phyloP scores from a whole-genome alignment of 2,888 invertebrate species.

The Lamproptera curius region DNA sequence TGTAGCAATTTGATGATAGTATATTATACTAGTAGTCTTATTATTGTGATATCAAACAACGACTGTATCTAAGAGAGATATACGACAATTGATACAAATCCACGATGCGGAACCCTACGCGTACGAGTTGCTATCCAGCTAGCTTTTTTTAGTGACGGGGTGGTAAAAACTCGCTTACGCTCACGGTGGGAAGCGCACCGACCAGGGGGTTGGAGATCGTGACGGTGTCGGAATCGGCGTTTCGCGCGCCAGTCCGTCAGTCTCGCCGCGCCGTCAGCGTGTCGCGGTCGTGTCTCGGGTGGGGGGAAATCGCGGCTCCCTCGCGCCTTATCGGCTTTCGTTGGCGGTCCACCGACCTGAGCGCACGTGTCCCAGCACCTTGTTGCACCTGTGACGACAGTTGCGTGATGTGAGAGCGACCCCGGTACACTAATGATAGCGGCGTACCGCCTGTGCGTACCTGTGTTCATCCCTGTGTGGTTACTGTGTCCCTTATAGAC shows the following conservation, averaged over 20 bases:
- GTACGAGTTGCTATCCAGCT: background rate
- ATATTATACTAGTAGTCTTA: too few species aligned
- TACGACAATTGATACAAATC: too few species aligned
- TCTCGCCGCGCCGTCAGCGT: conserved; percentile 64
- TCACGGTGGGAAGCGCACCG: background rate
- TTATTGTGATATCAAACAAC: too few species aligned
- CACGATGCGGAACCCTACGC: background rate
- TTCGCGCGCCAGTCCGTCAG: conserved; percentile 47
- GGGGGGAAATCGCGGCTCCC: conserved; percentile 37
- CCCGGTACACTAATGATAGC: conserved; percentile 43
- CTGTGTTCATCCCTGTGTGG: conserved; percentile 41
- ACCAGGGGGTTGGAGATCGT: conserved; percentile 38
- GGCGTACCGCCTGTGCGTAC: conserved; percentile 34
- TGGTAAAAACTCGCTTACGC: background rate
- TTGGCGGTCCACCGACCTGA: conserved; percentile 64
- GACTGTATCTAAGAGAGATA: too few species aligned
- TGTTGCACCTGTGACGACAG: conserved; percentile 60
- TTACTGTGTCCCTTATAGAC: too few species aligned
- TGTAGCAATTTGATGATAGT: too few species aligned
- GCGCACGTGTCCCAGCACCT: conserved; percentile 66
- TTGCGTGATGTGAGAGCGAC: conserved; percentile 70
- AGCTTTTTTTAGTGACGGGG: background rate
- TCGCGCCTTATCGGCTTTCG: conserved; percentile 48
- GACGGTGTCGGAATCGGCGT: conserved; percentile 30
- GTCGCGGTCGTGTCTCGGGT: conserved; percentile 52